Conservation (phyloP, 2,888 invertebrate genomes). For the Druceiella hillmani region DNA sequence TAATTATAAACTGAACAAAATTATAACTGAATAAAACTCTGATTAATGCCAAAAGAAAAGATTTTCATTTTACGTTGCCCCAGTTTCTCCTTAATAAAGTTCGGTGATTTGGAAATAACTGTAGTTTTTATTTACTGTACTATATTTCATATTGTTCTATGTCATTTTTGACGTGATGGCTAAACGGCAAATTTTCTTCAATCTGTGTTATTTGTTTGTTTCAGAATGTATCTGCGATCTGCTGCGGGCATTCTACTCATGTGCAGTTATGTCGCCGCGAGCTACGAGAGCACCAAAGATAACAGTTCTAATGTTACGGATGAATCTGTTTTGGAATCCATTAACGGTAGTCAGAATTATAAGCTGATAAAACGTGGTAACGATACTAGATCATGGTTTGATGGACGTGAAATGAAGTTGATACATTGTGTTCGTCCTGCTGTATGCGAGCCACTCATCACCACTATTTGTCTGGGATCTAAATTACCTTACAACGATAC, state of each 20-base stretch:
- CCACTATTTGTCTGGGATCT: conserved; percentile 70
- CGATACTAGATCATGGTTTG: conserved; percentile 54
- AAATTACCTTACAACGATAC: conserved; percentile 73
- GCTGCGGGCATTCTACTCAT: conserved; percentile 24
- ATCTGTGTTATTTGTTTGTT: conserved; percentile 39
- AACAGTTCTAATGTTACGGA: conserved; percentile 35
- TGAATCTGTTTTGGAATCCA: conserved; percentile 41
- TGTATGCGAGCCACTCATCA: conserved; percentile 61
- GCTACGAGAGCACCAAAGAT: conserved; percentile 34
- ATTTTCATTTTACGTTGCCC: conserved; percentile 48
- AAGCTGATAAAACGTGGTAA: conserved; percentile 52
- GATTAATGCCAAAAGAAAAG: conserved; percentile 36
- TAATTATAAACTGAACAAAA: conserved; percentile 33
- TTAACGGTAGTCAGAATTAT: conserved; percentile 53
- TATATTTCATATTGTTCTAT: no score
- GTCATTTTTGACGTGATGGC: no score
- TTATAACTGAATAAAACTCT: no score
- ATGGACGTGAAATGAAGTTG: conserved; percentile 53
- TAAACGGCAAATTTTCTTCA: conserved; percentile 24
- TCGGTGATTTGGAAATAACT: no score
- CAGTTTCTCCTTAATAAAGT: conserved; percentile 46
- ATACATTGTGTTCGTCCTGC: conserved; percentile 66
- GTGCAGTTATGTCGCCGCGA: conserved; percentile 30
- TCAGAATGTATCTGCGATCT: conserved; percentile 40
- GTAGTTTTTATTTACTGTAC: conserved; percentile 51